Evolutionary conservation across 2,113 vertebrate species (phyloP).

Genomic region (Epinephelus fuscoguttatus): DNA sequence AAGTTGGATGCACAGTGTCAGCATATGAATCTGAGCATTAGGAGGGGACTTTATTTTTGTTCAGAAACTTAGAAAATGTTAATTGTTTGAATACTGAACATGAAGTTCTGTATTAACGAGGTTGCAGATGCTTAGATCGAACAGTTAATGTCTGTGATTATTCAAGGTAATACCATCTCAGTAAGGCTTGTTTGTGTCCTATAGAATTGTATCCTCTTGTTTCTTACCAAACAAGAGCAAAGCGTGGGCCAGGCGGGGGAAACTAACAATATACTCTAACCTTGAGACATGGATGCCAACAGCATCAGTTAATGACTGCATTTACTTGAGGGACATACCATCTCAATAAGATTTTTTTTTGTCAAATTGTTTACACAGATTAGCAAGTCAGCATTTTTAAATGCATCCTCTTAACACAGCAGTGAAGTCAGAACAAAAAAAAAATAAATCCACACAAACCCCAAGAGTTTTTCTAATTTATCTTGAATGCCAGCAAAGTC

Average conservation of each 20-base stretch:
- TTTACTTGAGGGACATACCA: slow-evolving; percentile 9
- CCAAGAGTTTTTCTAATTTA: slow-evolving; percentile 22
- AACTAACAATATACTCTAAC: too few species aligned
- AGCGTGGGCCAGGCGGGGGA: too few species aligned
- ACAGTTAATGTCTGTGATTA: neutral
- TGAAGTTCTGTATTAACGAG: neutral
- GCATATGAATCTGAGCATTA: neutral
- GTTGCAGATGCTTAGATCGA: neutral
- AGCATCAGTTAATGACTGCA: neutral
- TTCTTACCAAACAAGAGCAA: too few species aligned
- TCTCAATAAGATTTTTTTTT: slow-evolving; percentile 12
- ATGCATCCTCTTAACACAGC: slow-evolving; percentile 3
- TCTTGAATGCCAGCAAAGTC: slow-evolving; percentile 47
- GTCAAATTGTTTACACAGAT: neutral
- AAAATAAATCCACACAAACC: neutral
- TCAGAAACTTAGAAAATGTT: neutral
- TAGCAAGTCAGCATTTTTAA: neutral
- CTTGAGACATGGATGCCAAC: too few species aligned
- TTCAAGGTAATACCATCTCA: slow-evolving; percentile 1
- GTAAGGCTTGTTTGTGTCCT: neutral
- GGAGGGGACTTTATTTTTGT: neutral
- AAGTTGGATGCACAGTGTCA: neutral
- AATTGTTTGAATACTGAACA: neutral
- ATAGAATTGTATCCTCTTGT: too few species aligned
- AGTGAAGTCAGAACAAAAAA: slow-evolving; percentile 13